A percentile compares a stretch with the other conserved stretches of the same genome.
phyloP scores from a whole-genome alignment of 1,140 invertebrate species.

The Laupala kohalensis region DNA sequence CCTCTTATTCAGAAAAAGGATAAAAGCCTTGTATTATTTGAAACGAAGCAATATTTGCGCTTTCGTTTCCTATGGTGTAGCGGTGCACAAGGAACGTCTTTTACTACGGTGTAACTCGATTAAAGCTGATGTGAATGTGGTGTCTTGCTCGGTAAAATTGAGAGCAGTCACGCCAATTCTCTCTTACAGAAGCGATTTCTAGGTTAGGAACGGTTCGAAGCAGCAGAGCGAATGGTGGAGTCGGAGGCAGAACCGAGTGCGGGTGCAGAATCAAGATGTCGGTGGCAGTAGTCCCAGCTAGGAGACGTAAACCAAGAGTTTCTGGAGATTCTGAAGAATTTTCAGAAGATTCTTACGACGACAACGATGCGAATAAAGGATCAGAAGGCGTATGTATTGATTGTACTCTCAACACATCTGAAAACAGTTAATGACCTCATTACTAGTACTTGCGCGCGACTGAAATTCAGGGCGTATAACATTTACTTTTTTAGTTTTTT shows the following conservation, averaged over 20 bases:
- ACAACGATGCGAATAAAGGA: conserved; percentile 4
- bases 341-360: conserved; percentile 4
- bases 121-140: too few species aligned
- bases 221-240: not conserved
- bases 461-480: too few species aligned
- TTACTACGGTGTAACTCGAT: too few species aligned
- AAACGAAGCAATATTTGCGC: too few species aligned
- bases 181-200: not conserved
- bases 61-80: too few species aligned
- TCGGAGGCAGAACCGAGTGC: not conserved
- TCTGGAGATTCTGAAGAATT: conserved; percentile 7
- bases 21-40: too few species aligned
- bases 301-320: not conserved
- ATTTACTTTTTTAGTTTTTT: too few species aligned
- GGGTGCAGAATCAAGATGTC: conserved; percentile 3
- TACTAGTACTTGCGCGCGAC: not conserved
- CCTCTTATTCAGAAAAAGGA: too few species aligned
- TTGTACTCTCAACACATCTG: not conserved
- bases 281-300: too few species aligned
- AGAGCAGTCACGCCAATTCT: not conserved
- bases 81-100: too few species aligned
- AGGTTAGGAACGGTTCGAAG: not conserved
- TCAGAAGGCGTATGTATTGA: conserved; percentile 1
- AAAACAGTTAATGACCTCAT: not conserved
- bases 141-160: not conserved